Evolutionary conservation across 1,140 invertebrate species (phyloP), one percentile per base, ranked within the genome.

Genomic region (Caenorhabditis latens): DNA sequence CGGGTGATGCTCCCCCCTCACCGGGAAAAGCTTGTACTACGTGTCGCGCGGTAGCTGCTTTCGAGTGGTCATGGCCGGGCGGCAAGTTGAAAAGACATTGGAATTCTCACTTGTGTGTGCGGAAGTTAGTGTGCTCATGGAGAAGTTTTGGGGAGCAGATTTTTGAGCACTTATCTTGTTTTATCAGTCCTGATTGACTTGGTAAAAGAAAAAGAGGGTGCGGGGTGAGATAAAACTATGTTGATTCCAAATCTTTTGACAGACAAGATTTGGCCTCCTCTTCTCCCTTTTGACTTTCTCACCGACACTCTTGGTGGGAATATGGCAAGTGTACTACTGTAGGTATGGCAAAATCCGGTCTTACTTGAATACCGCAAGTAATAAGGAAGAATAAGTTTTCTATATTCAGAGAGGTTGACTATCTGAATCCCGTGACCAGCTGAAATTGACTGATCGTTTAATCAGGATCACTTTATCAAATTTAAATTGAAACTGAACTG

Each of bases 31-130:
- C 71, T 79, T 79, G 71, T 79, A 79, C 32, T 79, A 79, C 71
- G 71, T 53, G 71, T 79, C 46, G 43, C 50, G n/a, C 71, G 71
- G 71, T 50, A 79, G 71, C 71, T 53, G 32, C 71, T 50, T 79
- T 79, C 71, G 71, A 79, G 71, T 79, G 71, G 71, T 79, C 71
- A 79, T 79, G 71, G 71, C 46, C 46, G 71, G 71, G 71, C 71
- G 71, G 71, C 71, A 79, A 79, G 71, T 79, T 79, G 71, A 79
- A 79, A 79, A 79, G 71, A 79, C 71, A 79, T 79, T 32, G 71
- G 71, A 79, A 79, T 79, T 79, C 71, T 79, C 71, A 79, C 71
- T 79, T 79, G 71, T 79, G 71, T 50, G 71, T 50, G 71, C 71
- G 71, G 71, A 79, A 79, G 71, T 79, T 50, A 79, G 71, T 79